Evolutionary conservation across 1,140 invertebrate species (phyloP).

Genomic region (Wasmannia auropunctata): DNA sequence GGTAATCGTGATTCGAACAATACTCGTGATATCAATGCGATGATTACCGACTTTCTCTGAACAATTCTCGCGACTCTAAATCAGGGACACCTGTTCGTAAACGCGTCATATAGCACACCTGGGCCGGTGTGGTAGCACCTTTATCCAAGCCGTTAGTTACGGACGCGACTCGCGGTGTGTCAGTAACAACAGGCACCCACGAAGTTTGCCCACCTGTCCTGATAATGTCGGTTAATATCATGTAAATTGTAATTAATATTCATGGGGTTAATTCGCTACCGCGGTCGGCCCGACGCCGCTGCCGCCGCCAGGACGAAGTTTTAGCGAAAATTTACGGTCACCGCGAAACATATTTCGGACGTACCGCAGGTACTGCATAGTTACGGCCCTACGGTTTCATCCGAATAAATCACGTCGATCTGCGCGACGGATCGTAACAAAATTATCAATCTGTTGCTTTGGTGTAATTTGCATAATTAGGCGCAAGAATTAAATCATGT

Average conservation of each 20-base stretch:
- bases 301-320: constrained; percentile 70
- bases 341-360: constrained; percentile 77
- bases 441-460: constrained; percentile 22
- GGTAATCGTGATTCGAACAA: not conserved
- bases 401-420: constrained; percentile 59
- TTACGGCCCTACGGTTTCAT: not conserved
- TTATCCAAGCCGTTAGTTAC: constrained; percentile 58
- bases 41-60: not conserved
- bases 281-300: constrained; percentile 48
- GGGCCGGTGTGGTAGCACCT: constrained; percentile 18
- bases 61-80: constrained; percentile 49
- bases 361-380: constrained; percentile 61
- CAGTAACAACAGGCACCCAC: constrained; percentile 72
- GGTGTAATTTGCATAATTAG: not conserved
- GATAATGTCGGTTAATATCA: constrained; percentile 84
- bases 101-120: constrained; percentile 20
- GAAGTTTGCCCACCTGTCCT: constrained; percentile 80
- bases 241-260: constrained; percentile 85
- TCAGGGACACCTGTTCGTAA: constrained; percentile 68
- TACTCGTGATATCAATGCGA: not conserved
- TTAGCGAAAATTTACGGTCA: constrained; percentile 79
- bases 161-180: constrained; percentile 52
- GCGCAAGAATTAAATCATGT: too few relatives aligned
- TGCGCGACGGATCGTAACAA: not conserved
- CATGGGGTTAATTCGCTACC: constrained; percentile 78